These are phyloP conservation scores for Rostratula benghalensis DNA, from an alignment of 2,113 vertebrate species.

Conservation along the genomic window DNA sequence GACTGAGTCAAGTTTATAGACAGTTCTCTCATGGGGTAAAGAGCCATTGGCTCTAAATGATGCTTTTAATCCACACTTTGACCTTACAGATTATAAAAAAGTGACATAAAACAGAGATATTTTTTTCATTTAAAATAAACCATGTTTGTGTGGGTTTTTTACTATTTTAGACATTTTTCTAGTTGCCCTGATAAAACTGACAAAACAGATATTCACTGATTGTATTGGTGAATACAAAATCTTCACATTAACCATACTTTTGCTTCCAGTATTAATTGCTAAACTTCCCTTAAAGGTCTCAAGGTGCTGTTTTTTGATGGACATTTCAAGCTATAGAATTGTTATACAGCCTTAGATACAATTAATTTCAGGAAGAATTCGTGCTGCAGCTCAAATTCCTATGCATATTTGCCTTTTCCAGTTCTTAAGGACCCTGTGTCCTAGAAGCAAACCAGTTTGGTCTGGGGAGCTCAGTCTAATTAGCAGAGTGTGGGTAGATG, in stretches of 20 bases:
- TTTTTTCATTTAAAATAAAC: background rate
- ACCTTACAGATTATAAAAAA: background rate
- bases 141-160: too few relatives aligned
- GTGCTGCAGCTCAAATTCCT: background rate
- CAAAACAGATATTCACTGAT: background rate
- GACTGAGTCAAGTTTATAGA: background rate
- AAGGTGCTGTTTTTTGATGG: background rate
- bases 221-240: background rate
- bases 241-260: background rate
- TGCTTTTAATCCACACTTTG: background rate
- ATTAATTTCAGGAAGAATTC: background rate
- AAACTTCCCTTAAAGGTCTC: background rate
- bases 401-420: background rate
- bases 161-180: background rate
- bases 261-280: background rate
- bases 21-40: background rate
- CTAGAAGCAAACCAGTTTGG: rapidly evolving
- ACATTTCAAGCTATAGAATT: background rate
- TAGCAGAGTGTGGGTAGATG: background rate
- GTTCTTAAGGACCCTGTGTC: background rate
- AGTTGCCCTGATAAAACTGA: background rate
- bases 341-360: background rate
- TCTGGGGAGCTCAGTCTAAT: background rate
- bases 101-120: background rate
- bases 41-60: background rate